Evolutionary conservation across 2,888 invertebrate species (phyloP), one percentile per base, ranked within the genome.

Genomic region (Boloria selene): DNA sequence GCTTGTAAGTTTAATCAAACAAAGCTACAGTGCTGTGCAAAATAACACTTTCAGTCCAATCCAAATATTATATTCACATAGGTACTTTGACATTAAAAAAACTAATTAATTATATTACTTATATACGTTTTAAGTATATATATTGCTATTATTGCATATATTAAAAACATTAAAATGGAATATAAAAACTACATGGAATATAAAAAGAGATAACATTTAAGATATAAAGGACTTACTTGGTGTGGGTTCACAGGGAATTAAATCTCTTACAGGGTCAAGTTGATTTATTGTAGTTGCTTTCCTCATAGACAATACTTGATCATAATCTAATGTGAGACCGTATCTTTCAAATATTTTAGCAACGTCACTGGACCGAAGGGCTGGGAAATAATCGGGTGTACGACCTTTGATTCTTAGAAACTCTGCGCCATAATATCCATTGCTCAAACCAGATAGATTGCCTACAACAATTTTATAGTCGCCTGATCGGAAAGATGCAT

Each of bases 391-490:
- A 17, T 86, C 82, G 1, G 87, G 89, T 14, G 86, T 81, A 4
- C 77, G 69, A 0, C 61, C 76, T 72, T 82, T 89, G 65, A 84
- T 85, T 2, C 72, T 70, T 77, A 91, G 72, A 6, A 84, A 79
- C 26, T 86, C 80, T 4, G 81, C 76, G 18, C 91, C 90, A 61
- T 90, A 91, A 67, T 88, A 87, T 31, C 77, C 83, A 63, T 90
- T 91, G 31, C 75, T 82, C 17, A 86, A 17, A 4, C 86, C 87
- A 13, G 89, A 83, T 1, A 93, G 84, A 52, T 93, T 93, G 2
- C 95, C 95, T 50, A 93, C 93, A 0, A 94, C 77, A 67, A 95
- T 93, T 81, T 95, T 95, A 82, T 93, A 95, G 78, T 94, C 93
- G 0, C 94, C 94, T 26, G 92, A 88, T 78, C 95, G 90, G 85